Evolutionary conservation across 2,888 invertebrate genomes (phyloP), one percentile per base, ranked within the genome.

Genomic region (Oxytorus armatus): DNA sequence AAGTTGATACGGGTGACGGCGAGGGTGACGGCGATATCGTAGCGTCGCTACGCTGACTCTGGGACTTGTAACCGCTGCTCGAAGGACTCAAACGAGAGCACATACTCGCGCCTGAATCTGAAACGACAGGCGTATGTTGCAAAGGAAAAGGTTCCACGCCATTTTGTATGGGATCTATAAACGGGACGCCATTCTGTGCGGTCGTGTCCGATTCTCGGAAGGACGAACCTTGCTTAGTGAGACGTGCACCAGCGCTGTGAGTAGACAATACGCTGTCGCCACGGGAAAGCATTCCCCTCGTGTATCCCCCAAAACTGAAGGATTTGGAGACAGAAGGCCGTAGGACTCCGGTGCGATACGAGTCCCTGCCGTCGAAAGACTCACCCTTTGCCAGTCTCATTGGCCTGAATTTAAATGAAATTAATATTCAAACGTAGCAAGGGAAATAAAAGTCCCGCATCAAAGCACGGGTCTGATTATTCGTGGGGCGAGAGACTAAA

Each of bases 261-360:
- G 94, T 94, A 18, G 95, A 95, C 82, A 94, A 93, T 44, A 94
- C 93, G 85, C 95, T 95, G 86, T 95, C 96, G 7, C 94, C 95
- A 36, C 95, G 93, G 23, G 93, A 92, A 83, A 93, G 92, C 86
- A 92, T 92, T 14, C 92, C 92, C 29, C 93, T 94, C 11, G 95
- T 95, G 89, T 97, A 97, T 1, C 97, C 97, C 10, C 97, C 97
- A 89, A 98, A 98, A 92, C 97, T 97, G 92, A 96, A 97, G 65
- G 97, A 96, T 91, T 97, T 97, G 57, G 96, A 95, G 53, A 96
- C 95, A 14, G 94, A 94, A 8, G 93, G 92, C 33, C 93, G 89
- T 33, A 92, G 85, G 3, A 92, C 90, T 57, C 92, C 87, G 91
- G 94, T 87, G 49, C 91, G 91, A 65, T 92, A 90, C 0, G 92